Evolutionary conservation across 2,113 vertebrate species (phyloP), one percentile per base, ranked within the genome.

Genomic region (Equus quagga): DNA sequence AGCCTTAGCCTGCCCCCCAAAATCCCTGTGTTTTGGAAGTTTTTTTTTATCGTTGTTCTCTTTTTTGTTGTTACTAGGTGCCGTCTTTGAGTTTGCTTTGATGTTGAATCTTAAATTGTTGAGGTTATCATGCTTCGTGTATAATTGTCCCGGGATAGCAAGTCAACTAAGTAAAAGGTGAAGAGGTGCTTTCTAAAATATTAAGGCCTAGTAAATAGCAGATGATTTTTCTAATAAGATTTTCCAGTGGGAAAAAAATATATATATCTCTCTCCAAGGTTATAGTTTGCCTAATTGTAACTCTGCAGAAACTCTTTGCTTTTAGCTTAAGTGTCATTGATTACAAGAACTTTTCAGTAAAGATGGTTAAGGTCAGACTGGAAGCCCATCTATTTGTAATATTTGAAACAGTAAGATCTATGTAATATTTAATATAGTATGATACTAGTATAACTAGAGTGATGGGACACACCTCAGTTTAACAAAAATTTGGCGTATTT

Each of bases 341-440:
- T 91, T 87, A 67, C 46, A 67, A 82, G 24, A 96, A 73, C 82
- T 96, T 91, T 84, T 76, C 49, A 72, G 51, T 94, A 58, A 95
- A 91, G 24, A 56, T 91, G 62, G 8, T 86, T 89, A 67, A 93
- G 85, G 26, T 89, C 31, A 81, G 83, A 75, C 33, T 83, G 46
- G 9, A 86, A 75, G 19, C n/a, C 28, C 58, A 81, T 23, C 41
- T 79, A 26, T 58, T 75, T 90, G 14, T 56, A 58, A 49, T 95
- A 87, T 41, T 88, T 91, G 64, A 88, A 73, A 79, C 26, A 83
- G 1, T 83, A 86, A 81, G 26, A 56, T 33, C 36, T 44, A 28
- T 65, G 23, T 85, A 75, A 49, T 76, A 67, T 62, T 90, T 85
- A 73, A 31, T 62, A 58, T 49, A 41, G 54, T 82, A 82, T 46